phyloP scores from a whole-genome alignment of 2,113 vertebrate species.

The Caranx melampygus region DNA sequence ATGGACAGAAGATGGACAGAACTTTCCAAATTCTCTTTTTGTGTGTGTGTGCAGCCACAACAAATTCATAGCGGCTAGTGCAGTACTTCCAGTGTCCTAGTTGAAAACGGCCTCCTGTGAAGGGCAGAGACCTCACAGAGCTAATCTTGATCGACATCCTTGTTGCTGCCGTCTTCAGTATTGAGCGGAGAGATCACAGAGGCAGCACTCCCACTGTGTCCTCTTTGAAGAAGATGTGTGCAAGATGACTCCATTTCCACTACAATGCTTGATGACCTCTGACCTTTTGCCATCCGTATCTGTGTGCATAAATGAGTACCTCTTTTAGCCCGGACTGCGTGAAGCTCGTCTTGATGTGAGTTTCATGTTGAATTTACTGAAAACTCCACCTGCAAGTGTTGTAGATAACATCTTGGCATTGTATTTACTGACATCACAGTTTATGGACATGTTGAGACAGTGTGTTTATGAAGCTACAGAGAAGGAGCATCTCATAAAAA shows the following conservation, averaged over 20 bases:
- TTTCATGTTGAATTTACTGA: background rate
- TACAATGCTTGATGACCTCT: slow-evolving; percentile 12
- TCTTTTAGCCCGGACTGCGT: background rate
- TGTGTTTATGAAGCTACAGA: background rate
- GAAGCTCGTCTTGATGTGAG: background rate
- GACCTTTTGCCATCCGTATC: background rate
- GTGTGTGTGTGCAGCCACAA: background rate
- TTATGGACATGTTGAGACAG: background rate
- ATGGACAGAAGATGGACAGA: background rate
- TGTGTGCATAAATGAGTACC: background rate
- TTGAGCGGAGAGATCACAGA: slow-evolving; percentile 52
- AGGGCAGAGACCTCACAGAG: slow-evolving; percentile 40
- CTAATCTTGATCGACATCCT: slow-evolving; percentile 67
- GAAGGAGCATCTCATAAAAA: background rate
- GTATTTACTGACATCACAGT: background rate
- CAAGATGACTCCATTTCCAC: slow-evolving; percentile 33
- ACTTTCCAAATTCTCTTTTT: background rate
- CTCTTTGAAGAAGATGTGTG: slow-evolving; percentile 37
- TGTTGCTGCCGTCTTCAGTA: slow-evolving; percentile 53
- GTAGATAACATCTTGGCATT: background rate
- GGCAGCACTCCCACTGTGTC: slow-evolving; percentile 38
- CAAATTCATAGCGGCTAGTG: too few relatives aligned
- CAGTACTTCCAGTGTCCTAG: background rate
- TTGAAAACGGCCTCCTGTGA: slow-evolving; percentile 13
- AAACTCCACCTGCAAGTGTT: background rate